Evolutionary conservation across 2,888 invertebrate species (phyloP), one percentile per base, ranked within the genome.

Genomic region (Lamellibrachia columna): DNA sequence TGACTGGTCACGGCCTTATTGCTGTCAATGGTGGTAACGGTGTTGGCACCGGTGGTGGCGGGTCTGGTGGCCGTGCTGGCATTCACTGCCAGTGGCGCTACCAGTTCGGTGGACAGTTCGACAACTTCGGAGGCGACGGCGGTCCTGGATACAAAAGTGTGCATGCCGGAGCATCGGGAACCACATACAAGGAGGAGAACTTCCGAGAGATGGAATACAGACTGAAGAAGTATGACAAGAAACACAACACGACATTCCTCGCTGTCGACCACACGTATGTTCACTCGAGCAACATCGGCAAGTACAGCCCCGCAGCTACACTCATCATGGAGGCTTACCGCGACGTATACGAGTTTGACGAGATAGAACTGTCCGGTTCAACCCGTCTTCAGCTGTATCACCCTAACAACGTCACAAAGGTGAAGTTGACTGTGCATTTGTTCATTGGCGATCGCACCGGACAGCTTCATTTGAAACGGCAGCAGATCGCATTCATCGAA

Each of bases 381-480:
- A 92, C 95, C 2, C 93, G 94, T 58, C 92, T 95, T 8, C 93
- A 94, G 94, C 93, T 95, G 40, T 95, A 95, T 92, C 95, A 95
- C 92, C 94, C 95, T 11, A 58, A 93, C 90, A 92, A 92, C 55
- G 93, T 93, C n/a, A 93, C 93, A 53, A 92, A 92, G 9, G 93
- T 93, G n/a, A 60, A 93, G n/a, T 94, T 95, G 8, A 93, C 93
- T 55, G 94, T 94, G 58, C 95, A 95, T 92, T 93, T 93, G 52
- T 95, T 95, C 92, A 94, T 95, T 53, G 95, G 95, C 8, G 95
- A 95, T 93, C 94, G 95, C 91, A 94, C 95, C 15, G 95, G 95
- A 6, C 94, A 94, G 90, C 92, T 95, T 7, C 95, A 95, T 92
- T 93, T 95, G 2, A 92, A 94, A 52, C 40, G 91, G 53, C 53